Evolutionary conservation across 1,140 invertebrate genomes (phyloP).

Genomic region (Leptopilina clavipes): DNA sequence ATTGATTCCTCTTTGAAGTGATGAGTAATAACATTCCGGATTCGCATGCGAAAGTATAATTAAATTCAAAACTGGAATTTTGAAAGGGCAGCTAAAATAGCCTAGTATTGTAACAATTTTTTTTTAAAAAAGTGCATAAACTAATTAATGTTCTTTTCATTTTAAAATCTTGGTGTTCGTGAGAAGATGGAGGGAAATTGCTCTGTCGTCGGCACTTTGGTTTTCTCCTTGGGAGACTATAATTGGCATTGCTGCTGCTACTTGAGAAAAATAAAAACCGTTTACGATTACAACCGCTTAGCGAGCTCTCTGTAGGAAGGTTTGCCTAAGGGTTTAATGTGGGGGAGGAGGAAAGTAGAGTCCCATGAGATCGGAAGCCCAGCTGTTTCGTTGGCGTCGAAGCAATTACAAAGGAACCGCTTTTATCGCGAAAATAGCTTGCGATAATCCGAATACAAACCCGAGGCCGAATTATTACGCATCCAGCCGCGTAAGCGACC

Average conservation of each 20-base stretch:
- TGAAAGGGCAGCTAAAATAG: too few relatives aligned
- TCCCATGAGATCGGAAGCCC: constrained; percentile 60
- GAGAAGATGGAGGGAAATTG: neutral
- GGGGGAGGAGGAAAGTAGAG: constrained; percentile 9
- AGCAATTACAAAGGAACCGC: constrained; percentile 72
- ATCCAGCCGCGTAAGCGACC: constrained; percentile 63
- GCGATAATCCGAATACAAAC: constrained; percentile 67
- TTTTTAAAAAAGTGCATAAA: neutral
- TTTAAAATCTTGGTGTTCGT: neutral
- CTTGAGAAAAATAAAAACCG: constrained; percentile 39
- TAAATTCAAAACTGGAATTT: too few relatives aligned
- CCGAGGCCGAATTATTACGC: constrained; percentile 67
- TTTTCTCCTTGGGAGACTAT: constrained; percentile 48
- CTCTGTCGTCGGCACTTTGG: constrained; percentile 25
- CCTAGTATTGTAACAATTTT: too few relatives aligned
- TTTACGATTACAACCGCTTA: constrained; percentile 32
- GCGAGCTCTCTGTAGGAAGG: constrained; percentile 21
- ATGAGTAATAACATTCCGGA: too few relatives aligned
- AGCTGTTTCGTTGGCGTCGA: constrained; percentile 66
- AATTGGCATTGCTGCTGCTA: constrained; percentile 46
- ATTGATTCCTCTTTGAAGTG: neutral
- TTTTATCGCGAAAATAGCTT: constrained; percentile 69
- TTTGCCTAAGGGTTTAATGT: constrained; percentile 36
- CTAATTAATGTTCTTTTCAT: constrained; percentile 1
- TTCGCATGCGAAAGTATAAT: too few relatives aligned